Conservation (phyloP, 2,797 vertebrate genomes). For the Chiloscyllium punctatum region DNA sequence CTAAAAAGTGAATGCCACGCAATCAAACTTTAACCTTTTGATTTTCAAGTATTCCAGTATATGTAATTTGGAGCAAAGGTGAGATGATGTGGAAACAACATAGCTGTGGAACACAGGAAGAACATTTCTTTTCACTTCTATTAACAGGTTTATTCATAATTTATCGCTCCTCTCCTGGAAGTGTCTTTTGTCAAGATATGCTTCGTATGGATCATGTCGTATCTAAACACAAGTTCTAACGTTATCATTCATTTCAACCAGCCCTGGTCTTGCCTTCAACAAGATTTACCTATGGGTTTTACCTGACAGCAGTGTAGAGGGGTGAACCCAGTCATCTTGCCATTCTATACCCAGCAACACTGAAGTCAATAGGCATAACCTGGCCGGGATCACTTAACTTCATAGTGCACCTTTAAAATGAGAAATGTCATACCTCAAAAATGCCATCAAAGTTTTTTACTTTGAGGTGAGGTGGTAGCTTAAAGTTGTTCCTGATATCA, state of each 20-base stretch:
- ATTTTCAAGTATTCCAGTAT: background rate
- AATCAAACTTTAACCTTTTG: background rate
- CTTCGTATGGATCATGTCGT: background rate
- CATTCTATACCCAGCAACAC: background rate
- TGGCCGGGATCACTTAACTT: background rate
- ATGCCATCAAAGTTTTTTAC: constrained; percentile 73
- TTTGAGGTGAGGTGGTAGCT: constrained; percentile 69
- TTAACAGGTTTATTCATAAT: background rate
- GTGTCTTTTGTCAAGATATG: background rate
- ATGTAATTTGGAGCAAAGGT: too few species aligned
- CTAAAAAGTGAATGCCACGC: background rate
- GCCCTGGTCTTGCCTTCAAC: background rate
- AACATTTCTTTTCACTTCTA: background rate
- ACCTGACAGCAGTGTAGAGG: background rate
- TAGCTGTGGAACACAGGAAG: background rate
- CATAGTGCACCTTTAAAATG: background rate
- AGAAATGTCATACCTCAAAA: constrained; percentile 65
- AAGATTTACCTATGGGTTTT: background rate
- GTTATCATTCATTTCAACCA: background rate
- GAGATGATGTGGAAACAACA: too few species aligned
- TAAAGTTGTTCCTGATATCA: constrained; percentile 76
- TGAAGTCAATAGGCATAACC: background rate
- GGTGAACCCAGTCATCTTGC: background rate
- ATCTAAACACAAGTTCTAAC: background rate
- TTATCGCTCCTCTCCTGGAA: background rate